These are phyloP conservation scores for Trachelus stipa DNA, from an alignment of 2,888 invertebrate species.

Conservation along the genomic window DNA sequence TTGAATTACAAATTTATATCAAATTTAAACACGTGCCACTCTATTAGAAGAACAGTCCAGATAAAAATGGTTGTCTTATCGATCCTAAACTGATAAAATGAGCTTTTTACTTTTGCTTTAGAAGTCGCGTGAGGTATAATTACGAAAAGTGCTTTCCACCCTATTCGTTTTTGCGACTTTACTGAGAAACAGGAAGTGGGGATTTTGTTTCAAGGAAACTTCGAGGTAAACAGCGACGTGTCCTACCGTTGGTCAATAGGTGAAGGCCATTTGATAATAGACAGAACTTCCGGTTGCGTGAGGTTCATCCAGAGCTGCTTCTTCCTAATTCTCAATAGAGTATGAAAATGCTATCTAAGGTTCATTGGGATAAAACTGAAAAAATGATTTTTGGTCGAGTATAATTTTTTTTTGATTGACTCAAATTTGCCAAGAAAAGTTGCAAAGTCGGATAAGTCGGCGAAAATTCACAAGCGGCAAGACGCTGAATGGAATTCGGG, in stretches of 20 bases:
- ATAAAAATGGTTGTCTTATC: neutral
- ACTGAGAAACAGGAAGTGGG: neutral
- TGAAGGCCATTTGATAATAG: neutral
- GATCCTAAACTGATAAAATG: neutral
- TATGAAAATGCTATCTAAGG: too few relatives aligned
- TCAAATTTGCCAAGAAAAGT: neutral
- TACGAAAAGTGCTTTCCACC: neutral
- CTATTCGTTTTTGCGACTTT: neutral
- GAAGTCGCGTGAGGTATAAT: neutral
- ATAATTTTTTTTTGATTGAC: neutral
- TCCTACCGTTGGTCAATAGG: neutral
- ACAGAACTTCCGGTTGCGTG: neutral
- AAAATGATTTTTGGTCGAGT: neutral
- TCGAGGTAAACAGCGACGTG: neutral
- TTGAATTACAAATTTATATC: neutral
- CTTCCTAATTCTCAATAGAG: too few relatives aligned
- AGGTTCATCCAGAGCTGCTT: too few relatives aligned
- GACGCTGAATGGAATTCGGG: slow-evolving; percentile 38
- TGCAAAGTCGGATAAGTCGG: too few relatives aligned
- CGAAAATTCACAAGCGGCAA: slow-evolving; percentile 12
- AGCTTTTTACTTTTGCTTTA: neutral
- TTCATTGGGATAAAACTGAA: neutral
- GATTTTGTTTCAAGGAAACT: neutral
- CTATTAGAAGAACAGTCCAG: neutral
- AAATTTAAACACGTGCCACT: neutral